These are phyloP conservation scores for Caerostris darwini DNA, from an alignment of 1,140 invertebrate species.

Conservation along the genomic window DNA sequence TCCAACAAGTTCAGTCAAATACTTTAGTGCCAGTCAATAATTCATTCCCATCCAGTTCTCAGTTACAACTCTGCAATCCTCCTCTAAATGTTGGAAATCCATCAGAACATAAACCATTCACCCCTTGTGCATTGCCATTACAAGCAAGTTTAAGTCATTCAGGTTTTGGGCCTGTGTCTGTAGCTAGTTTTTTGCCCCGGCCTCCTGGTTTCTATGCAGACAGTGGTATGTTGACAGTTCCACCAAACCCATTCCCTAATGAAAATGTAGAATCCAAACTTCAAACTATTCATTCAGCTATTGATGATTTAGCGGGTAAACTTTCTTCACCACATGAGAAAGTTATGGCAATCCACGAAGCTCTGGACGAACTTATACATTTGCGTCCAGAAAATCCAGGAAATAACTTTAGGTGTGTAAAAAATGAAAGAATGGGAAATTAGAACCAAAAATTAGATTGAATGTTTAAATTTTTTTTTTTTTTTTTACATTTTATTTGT, in stretches of 20 bases:
- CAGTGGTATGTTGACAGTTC: constrained; percentile 72
- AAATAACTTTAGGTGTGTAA: constrained; percentile 75
- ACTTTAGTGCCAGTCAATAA: constrained; percentile 54
- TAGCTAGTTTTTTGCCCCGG: constrained; percentile 68
- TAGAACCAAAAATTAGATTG: background rate
- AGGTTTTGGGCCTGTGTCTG: constrained; percentile 70
- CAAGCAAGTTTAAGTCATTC: constrained; percentile 66
- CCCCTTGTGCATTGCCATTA: constrained; percentile 66
- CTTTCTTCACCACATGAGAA: constrained; percentile 75
- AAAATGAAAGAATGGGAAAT: constrained; percentile 76
- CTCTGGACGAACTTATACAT: constrained; percentile 75
- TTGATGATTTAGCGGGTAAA: constrained; percentile 77
- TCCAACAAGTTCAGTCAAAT: constrained; percentile 71
- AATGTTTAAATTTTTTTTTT: background rate
- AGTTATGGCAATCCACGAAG: constrained; percentile 75
- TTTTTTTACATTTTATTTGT: background rate
- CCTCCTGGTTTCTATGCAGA: constrained; percentile 75
- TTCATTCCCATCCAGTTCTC: constrained; percentile 49
- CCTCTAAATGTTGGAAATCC: constrained; percentile 71
- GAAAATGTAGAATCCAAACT: constrained; percentile 76
- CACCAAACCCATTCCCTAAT: constrained; percentile 70
- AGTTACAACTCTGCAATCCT: constrained; percentile 66
- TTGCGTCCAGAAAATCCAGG: constrained; percentile 69
- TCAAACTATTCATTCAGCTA: constrained; percentile 75
- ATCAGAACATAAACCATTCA: constrained; percentile 75